A percentile compares a stretch with the other conserved stretches of the same genome.
Evolutionary conservation across 2,888 invertebrate genomes (phyloP).

Genomic region (Cantharis flavilabris): DNA sequence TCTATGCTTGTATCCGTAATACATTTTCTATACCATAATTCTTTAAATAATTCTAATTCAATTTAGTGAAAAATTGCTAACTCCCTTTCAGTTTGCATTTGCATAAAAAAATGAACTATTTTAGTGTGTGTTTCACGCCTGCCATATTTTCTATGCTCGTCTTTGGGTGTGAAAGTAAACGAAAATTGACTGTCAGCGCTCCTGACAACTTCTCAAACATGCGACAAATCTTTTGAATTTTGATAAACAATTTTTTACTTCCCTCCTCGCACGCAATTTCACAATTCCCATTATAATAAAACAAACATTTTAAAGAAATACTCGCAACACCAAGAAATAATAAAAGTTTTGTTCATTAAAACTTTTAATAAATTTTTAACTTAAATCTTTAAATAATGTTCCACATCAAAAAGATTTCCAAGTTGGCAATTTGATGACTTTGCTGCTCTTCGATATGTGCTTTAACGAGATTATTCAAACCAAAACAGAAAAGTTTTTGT

Average conservation of each 20-base stretch:
- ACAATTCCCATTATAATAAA: conserved; percentile 8
- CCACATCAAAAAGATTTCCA: conserved; percentile 12
- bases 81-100: background rate
- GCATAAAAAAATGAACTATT: conserved; percentile 1
- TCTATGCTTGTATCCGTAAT: too few relatives aligned
- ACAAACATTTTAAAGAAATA: conserved; percentile 9
- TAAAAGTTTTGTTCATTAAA: conserved; percentile 25
- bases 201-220: conserved; percentile 13
- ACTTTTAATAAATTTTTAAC: conserved; percentile 10
- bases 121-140: conserved; percentile 18
- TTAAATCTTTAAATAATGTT: conserved; percentile 20
- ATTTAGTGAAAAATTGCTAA: conserved; percentile 1
- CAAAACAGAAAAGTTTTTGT: conserved; percentile 5
- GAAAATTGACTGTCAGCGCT: conserved; percentile 14
- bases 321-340: background rate
- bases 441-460: conserved; percentile 11
- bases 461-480: conserved; percentile 1
- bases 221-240: conserved; percentile 17
- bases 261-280: conserved; percentile 10
- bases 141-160: conserved; percentile 12
- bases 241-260: conserved; percentile 7
- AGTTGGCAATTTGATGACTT: conserved; percentile 6
- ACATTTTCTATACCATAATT: background rate
- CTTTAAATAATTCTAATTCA: background rate
- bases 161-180: conserved; percentile 11